These are phyloP conservation scores for Lasioglossum marginatum DNA, from an alignment of 2,888 invertebrate genomes.

Conservation along the genomic window DNA sequence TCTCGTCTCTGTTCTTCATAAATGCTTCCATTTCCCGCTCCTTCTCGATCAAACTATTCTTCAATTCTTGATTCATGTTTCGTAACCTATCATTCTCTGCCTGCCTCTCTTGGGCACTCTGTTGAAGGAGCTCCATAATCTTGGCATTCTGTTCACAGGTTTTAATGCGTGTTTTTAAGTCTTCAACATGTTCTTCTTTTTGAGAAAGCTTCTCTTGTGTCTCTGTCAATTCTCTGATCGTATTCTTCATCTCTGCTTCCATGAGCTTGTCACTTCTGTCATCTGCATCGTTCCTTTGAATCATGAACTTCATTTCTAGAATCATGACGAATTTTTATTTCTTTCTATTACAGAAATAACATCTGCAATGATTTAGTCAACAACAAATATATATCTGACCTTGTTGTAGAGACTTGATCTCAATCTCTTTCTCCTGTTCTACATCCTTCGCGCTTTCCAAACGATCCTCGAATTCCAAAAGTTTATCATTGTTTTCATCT, in stretches of 20 bases:
- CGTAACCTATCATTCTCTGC: slow-evolving; percentile 70
- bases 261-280: slow-evolving; percentile 59
- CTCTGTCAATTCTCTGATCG: slow-evolving; percentile 68
- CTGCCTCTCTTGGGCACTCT: slow-evolving; percentile 65
- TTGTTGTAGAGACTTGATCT: slow-evolving; percentile 77
- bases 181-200: slow-evolving; percentile 56
- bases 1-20: slow-evolving; percentile 75
- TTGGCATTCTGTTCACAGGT: slow-evolving; percentile 61
- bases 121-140: slow-evolving; percentile 56
- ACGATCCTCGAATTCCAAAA: slow-evolving; percentile 47
- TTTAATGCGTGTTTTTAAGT: slow-evolving; percentile 61
- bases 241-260: slow-evolving; percentile 74
- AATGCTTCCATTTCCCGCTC: slow-evolving; percentile 77
- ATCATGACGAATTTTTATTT: slow-evolving; percentile 66
- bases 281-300: slow-evolving; percentile 60
- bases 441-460: slow-evolving; percentile 51
- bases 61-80: slow-evolving; percentile 66
- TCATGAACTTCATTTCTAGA: slow-evolving; percentile 69
- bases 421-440: slow-evolving; percentile 77
- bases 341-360: neutral
- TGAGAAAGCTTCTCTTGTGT: slow-evolving; percentile 56
- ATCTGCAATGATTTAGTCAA: neutral
- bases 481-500: slow-evolving; percentile 53
- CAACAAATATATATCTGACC: slow-evolving; percentile 58
- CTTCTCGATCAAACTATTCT: slow-evolving; percentile 62